A percentile compares a stretch with the other conserved stretches of the same genome.
Evolutionary conservation across 1,140 invertebrate species (phyloP).

Genomic region (Theocolax elegans): DNA sequence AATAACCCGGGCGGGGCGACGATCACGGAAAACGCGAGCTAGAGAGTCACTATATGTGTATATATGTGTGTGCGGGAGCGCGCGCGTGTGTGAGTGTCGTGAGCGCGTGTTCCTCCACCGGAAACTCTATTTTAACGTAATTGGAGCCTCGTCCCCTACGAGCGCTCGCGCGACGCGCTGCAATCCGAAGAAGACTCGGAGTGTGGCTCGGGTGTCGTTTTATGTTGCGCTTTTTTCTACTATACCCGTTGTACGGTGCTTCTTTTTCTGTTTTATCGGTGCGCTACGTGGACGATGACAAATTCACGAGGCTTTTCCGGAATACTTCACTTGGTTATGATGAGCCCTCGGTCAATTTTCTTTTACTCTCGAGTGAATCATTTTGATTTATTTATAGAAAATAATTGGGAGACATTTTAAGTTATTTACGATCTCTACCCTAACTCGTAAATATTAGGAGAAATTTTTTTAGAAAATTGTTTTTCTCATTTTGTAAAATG

Average conservation of each 20-base stretch:
- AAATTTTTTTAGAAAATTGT: too few species aligned
- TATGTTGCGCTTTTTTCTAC: conserved; percentile 26
- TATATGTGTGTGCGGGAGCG: neutral
- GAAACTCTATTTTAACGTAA: conserved; percentile 45
- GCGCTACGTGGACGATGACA: conserved; percentile 27
- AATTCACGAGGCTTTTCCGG: conserved; percentile 28
- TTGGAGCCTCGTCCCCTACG: conserved; percentile 21
- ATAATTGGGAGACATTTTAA: too few species aligned
- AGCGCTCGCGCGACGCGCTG: neutral
- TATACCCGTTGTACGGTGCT: neutral
- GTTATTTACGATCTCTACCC: too few species aligned
- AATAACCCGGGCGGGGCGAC: conserved; percentile 5
- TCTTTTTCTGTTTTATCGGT: conserved; percentile 1
- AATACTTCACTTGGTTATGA: neutral
- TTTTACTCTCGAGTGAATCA: too few species aligned
- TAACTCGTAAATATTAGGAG: too few species aligned
- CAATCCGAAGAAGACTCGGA: conserved; percentile 11
- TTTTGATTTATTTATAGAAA: too few species aligned
- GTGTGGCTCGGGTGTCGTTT: neutral
- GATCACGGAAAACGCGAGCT: conserved; percentile 9
- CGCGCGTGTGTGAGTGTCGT: neutral
- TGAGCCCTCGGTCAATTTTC: neutral
- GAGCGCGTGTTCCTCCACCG: conserved; percentile 21
- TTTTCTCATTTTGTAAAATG: too few species aligned
- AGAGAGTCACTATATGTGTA: too few species aligned